Evolutionary conservation across 1,140 invertebrate genomes (phyloP).

Genomic region (Tetramorium alpestre): DNA sequence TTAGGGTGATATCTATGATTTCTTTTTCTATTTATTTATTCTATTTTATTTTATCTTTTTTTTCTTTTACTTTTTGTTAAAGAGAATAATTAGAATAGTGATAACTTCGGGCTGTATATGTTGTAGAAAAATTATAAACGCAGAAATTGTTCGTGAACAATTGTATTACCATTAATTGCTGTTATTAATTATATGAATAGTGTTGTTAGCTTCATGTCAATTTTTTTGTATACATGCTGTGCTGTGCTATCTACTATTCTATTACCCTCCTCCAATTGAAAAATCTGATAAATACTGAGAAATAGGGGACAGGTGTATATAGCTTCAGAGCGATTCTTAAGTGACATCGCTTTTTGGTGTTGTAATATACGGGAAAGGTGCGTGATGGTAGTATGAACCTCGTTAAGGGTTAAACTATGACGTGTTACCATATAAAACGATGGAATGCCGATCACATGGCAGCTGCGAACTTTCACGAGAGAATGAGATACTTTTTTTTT

Average conservation of each 20-base stretch:
- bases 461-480: constrained; percentile 57
- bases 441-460: constrained; percentile 65
- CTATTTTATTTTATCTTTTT: not conserved
- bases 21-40: not conserved
- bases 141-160: not conserved
- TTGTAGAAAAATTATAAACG: not conserved
- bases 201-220: not conserved
- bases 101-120: not conserved
- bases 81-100: not conserved
- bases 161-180: not conserved
- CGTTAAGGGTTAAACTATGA: constrained; percentile 63
- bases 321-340: not conserved
- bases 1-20: not conserved
- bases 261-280: constrained; percentile 32
- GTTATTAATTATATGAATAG: constrained; percentile 17
- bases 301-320: constrained; percentile 21
- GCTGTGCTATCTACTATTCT: not conserved
- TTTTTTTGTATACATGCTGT: not conserved
- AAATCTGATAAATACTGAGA: constrained; percentile 32
- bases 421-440: constrained; percentile 62
- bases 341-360: constrained; percentile 1
- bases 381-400: constrained; percentile 38
- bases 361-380: constrained; percentile 38
- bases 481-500: constrained; percentile 30
- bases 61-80: not conserved